Percentiles rank a stretch among this genome's conserved stretches.
Conservation (phyloP, 1,140 invertebrate species). For the Pseudachorutes palmiensis region DNA sequence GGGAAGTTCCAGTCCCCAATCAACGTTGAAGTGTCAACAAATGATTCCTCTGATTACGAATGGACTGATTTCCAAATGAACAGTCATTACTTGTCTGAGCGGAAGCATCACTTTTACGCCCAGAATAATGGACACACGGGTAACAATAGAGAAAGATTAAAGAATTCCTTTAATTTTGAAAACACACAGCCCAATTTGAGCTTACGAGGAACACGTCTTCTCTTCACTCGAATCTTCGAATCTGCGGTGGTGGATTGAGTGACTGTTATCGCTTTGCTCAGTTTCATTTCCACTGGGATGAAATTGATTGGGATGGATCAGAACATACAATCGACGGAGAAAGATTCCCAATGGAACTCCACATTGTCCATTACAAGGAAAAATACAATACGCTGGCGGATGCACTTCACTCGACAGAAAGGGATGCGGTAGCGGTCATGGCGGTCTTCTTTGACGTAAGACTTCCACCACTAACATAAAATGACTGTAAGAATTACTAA, state of each 20-base stretch:
- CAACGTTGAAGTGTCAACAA: neutral
- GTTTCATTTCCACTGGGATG: conserved; percentile 19
- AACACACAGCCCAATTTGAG: conserved; percentile 5
- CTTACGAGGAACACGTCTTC: neutral
- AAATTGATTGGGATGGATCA: conserved; percentile 15
- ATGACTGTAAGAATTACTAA: neutral
- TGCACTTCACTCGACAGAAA: neutral
- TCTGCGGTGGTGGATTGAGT: neutral
- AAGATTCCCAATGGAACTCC: conserved; percentile 15
- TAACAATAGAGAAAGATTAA: neutral
- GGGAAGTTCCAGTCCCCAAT: neutral
- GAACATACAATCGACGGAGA: conserved; percentile 11
- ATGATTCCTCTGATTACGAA: neutral
- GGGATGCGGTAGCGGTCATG: conserved; percentile 7
- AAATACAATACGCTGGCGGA: neutral
- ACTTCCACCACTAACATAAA: too few species aligned
- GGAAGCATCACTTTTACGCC: conserved; percentile 1
- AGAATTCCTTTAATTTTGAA: neutral
- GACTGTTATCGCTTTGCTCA: conserved; percentile 4
- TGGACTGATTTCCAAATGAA: neutral
- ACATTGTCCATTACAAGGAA: conserved; percentile 12
- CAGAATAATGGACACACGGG: conserved; percentile 8
- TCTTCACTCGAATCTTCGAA: neutral
- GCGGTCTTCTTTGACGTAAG: conserved; percentile 12
- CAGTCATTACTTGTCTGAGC: neutral